phyloP scores from a whole-genome alignment of 2,797 vertebrate genomes.

The Propithecus deckenii region DNA sequence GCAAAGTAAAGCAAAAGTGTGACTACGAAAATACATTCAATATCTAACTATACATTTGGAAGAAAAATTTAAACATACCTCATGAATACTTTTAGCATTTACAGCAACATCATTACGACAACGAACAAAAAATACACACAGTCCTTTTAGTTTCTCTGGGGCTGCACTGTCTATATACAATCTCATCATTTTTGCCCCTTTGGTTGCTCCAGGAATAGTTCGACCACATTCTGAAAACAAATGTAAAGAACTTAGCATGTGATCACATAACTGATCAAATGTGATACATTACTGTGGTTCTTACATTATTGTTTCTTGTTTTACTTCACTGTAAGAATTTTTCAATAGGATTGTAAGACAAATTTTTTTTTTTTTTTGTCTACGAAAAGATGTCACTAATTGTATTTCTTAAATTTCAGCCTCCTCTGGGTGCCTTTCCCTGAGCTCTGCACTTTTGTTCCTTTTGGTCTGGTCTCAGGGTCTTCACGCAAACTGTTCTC shows the following conservation, averaged over 20 bases:
- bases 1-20: background rate
- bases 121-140: conserved; percentile 87
- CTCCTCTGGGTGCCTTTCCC: background rate
- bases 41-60: background rate
- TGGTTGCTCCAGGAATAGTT: conserved; percentile 79
- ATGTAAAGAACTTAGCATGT: conserved; percentile 5
- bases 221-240: conserved; percentile 89
- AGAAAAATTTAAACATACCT: conserved; percentile 82
- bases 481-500: background rate
- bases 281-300: background rate
- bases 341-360: background rate
- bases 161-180: conserved; percentile 82
- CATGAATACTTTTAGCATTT: conserved; percentile 85
- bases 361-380: background rate
- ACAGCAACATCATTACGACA: conserved; percentile 81
- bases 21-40: background rate
- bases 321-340: background rate
- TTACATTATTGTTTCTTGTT: background rate
- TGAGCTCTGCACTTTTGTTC: background rate
- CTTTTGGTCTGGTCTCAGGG: background rate
- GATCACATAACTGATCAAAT: background rate
- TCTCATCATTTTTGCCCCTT: conserved; percentile 84
- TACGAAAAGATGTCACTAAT: background rate
- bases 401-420: background rate
- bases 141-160: conserved; percentile 81